Evolutionary conservation across 2,888 invertebrate genomes (phyloP).

Genomic region (Eupithecia abbreviata): DNA sequence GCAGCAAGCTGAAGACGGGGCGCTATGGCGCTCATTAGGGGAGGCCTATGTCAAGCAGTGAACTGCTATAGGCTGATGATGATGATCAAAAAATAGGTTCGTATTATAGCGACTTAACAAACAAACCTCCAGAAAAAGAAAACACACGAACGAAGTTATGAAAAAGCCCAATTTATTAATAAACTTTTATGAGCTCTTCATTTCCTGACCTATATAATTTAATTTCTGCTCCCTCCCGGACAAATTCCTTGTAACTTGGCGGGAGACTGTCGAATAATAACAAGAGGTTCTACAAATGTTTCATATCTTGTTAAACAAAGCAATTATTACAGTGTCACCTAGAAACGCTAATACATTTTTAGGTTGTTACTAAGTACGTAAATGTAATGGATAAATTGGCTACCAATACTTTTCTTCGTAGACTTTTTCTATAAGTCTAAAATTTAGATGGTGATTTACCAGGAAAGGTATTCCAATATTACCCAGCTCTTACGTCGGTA

Average conservation of each 20-base stretch:
- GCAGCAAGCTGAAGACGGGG: no score
- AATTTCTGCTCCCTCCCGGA: slow-evolving; percentile 30
- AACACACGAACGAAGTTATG: neutral
- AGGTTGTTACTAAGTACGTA: neutral
- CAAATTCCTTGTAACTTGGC: slow-evolving; percentile 24
- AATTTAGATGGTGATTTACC: neutral
- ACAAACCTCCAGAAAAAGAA: neutral
- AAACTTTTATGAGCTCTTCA: slow-evolving; percentile 32
- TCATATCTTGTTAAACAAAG: no score
- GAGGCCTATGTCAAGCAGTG: no score
- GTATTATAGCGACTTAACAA: neutral
- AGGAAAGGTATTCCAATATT: neutral
- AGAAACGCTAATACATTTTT: neutral
- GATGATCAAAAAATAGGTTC: no score
- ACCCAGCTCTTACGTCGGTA: neutral
- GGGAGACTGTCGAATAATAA: slow-evolving; percentile 21
- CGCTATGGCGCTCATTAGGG: no score
- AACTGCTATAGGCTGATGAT: no score
- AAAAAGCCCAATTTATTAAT: slow-evolving; percentile 21
- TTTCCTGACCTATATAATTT: slow-evolving; percentile 35
- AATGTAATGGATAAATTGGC: neutral
- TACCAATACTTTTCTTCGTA: neutral
- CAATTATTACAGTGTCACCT: neutral
- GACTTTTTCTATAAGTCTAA: neutral
- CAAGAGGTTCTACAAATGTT: neutral